A percentile compares a stretch with the other conserved stretches of the same genome.
phyloP scores from a whole-genome alignment of 2,797 vertebrate genomes.

The Pteronotus mesoamericanus region DNA sequence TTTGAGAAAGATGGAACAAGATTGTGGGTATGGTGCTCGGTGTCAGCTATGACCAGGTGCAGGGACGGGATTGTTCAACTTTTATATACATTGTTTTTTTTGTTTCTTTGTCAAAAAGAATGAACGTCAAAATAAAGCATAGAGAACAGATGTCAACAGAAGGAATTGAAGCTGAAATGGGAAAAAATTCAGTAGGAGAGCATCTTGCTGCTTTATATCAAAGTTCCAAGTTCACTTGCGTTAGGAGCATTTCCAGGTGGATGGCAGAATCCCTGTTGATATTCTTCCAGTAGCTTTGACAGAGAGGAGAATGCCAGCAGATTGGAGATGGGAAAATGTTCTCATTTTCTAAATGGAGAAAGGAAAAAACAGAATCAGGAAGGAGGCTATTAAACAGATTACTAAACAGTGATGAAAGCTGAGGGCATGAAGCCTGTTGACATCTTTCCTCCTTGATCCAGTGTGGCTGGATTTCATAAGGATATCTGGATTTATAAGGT shows the following conservation, averaged over 20 bases:
- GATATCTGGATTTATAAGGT: background rate
- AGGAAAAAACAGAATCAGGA: background rate
- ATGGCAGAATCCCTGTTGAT: background rate
- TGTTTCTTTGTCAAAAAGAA: background rate
- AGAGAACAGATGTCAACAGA: background rate
- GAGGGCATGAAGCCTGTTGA: fast-evolving
- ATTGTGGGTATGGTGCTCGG: background rate
- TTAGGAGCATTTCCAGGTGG: fast-evolving
- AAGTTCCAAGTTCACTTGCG: fast-evolving
- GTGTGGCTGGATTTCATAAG: background rate
- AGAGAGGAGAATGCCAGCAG: background rate
- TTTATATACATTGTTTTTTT: background rate
- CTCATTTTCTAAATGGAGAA: background rate
- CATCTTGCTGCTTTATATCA: background rate
- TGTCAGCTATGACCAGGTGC: background rate
- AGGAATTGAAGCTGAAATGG: background rate
- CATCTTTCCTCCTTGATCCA: background rate
- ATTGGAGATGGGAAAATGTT: background rate
- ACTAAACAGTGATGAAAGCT: background rate
- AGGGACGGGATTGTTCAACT: background rate
- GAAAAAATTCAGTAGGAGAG: background rate
- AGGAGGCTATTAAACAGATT: background rate
- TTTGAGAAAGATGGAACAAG: background rate
- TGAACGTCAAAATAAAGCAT: background rate
- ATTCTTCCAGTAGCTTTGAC: background rate